Evolutionary conservation across 2,888 invertebrate species (phyloP), one percentile per base, ranked within the genome.

Genomic region (Fragum fragum): DNA sequence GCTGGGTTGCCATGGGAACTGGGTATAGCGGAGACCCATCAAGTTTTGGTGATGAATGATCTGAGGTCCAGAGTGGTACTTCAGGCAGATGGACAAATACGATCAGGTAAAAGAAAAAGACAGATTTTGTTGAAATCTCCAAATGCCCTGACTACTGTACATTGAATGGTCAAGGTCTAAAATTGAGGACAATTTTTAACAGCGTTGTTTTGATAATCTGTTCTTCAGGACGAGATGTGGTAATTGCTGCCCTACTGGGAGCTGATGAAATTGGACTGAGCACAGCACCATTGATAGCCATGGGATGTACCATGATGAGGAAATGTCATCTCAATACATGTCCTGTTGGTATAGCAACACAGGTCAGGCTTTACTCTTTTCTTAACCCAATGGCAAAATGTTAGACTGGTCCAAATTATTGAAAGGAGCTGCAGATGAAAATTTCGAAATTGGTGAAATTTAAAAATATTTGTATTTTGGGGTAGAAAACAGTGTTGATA

Each of bases 271-370:
- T 99, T 94, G 99, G 99, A 28, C 98, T 99, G 95, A 99, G 99
- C 94, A 99, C 99, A 0, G 99, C 99, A 1, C 99, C 99, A 0
- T 96, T 99, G 72, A 99, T 99, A 92, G 98, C 98, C 1, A 96
- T 99, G 95, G 99, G 99, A 3, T 99, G 99, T 93, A 99, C 99
- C 0, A 99, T 99, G 99, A 99, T 99, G 99, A 96, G 99, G 78
- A 99, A 99, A 94, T 99, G 99, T 93, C 99, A 99, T 95, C 95
- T 99, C 90, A 99, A 99, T 95, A 99, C 99, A 9, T 99, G 99
- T 89, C 99, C 99, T 0, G 99, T 99, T 81, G 99, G 99, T 83
- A 98, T 99, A 92, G 99, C 99, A 1, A 99, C 99, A 0, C 99
- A 99, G 95, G 95, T 95, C 78, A n/a, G n/a, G n/a, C n/a, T n/a